Conservation (phyloP, 1,140 invertebrate genomes). For the Megalopta genalis region DNA sequence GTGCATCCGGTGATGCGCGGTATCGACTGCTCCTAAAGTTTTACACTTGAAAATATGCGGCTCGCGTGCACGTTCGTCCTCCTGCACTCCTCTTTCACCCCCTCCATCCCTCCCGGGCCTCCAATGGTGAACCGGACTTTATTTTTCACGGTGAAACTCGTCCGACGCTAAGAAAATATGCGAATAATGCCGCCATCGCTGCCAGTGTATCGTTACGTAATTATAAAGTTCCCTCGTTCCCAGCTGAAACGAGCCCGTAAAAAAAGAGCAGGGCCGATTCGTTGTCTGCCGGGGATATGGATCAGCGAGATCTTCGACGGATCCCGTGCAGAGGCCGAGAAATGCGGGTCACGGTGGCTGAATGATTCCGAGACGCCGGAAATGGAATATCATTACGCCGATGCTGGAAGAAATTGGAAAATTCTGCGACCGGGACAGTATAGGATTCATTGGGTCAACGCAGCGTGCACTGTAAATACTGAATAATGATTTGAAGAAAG, state of each 20-base stretch:
- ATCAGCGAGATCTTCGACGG: not conserved
- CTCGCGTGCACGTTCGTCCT: not conserved
- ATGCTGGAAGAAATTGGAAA: too few relatives aligned
- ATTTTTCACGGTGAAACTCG: not conserved
- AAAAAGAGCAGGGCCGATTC: not conserved
- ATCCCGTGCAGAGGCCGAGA: too few relatives aligned
- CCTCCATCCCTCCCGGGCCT: too few relatives aligned
- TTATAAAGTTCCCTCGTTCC: slow-evolving; percentile 13
- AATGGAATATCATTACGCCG: too few relatives aligned
- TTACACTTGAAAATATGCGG: slow-evolving; percentile 4
- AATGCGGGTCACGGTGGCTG: too few relatives aligned
- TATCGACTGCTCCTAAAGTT: slow-evolving; percentile 10
- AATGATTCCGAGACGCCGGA: too few relatives aligned
- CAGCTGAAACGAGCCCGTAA: not conserved
- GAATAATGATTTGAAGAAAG: too few relatives aligned
- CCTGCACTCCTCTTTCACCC: too few relatives aligned
- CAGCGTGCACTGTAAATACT: too few relatives aligned
- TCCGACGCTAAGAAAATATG: not conserved
- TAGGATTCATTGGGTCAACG: too few relatives aligned
- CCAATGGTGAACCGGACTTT: not conserved
- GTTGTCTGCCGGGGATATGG: not conserved
- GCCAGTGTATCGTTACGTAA: not conserved
- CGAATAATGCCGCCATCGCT: not conserved
- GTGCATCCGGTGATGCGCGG: slow-evolving; percentile 27
- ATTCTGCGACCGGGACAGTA: not conserved